phyloP scores from a whole-genome alignment of 2,888 invertebrate genomes.

The Tinea trinotella region DNA sequence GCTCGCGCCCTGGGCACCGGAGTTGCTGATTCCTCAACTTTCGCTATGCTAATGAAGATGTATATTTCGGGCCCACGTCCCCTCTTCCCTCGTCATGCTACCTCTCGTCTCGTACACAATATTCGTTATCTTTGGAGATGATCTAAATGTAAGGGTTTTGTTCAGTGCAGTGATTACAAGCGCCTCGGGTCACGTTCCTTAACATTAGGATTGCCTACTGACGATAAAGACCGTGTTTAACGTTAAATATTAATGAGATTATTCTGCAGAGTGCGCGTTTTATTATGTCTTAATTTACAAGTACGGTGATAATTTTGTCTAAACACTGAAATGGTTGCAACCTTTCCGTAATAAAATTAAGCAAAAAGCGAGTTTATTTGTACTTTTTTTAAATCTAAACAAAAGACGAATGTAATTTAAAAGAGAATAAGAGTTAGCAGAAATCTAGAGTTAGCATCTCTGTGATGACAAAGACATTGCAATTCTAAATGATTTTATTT shows the following conservation, averaged over 20 bases:
- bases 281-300: neutral
- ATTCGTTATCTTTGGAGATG: conserved; percentile 48
- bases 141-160: conserved; percentile 50
- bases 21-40: conserved; percentile 40
- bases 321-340: neutral
- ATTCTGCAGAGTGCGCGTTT: neutral
- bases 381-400: neutral
- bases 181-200: conserved; percentile 30
- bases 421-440: no score
- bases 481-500: neutral
- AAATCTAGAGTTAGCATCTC: no score
- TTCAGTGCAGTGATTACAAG: conserved; percentile 41
- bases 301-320: neutral
- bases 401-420: neutral
- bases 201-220: neutral
- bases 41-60: conserved; percentile 50
- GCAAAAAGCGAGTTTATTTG: neutral
- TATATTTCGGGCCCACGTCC: conserved; percentile 23
- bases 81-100: conserved; percentile 23
- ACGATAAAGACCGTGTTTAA: conserved; percentile 23
- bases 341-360: neutral
- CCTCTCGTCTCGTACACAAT: conserved; percentile 25
- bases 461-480: neutral
- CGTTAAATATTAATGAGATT: conserved; percentile 8
- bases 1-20: conserved; percentile 22